Evolutionary conservation across 2,113 vertebrate genomes (phyloP).

Genomic region (Nycticebus coucang): DNA sequence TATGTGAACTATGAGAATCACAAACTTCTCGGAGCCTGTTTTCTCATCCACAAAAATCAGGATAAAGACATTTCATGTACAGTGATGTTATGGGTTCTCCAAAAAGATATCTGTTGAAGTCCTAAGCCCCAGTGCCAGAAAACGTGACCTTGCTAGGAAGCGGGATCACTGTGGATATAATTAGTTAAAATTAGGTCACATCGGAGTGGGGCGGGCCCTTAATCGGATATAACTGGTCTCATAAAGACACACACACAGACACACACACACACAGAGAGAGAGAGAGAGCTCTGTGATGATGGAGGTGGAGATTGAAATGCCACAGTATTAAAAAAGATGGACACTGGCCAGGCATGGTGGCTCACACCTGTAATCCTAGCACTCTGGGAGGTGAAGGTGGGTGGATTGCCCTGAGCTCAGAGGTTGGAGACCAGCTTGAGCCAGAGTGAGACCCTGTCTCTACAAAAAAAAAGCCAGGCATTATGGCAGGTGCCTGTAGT

Average conservation of each 20-base stretch:
- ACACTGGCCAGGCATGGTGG: too few relatives aligned
- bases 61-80: neutral
- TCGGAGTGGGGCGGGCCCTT: neutral
- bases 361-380: too few relatives aligned
- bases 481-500: too few relatives aligned
- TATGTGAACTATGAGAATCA: neutral
- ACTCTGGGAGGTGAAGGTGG: too few relatives aligned
- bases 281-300: neutral
- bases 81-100: neutral
- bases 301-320: neutral
- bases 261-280: neutral
- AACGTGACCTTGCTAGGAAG: neutral
- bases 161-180: neutral
- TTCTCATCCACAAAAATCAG: constrained; percentile 6
- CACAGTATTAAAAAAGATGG: too few relatives aligned
- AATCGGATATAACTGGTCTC: neutral
- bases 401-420: too few relatives aligned
- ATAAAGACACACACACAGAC: neutral
- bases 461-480: too few relatives aligned
- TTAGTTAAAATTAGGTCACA: neutral
- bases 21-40: neutral
- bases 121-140: neutral
- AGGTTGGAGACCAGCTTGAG: too few relatives aligned
- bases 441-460: too few relatives aligned
- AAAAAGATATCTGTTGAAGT: neutral